phyloP scores from a whole-genome alignment of 2,797 vertebrate species.

The Sarcophilus harrisii region DNA sequence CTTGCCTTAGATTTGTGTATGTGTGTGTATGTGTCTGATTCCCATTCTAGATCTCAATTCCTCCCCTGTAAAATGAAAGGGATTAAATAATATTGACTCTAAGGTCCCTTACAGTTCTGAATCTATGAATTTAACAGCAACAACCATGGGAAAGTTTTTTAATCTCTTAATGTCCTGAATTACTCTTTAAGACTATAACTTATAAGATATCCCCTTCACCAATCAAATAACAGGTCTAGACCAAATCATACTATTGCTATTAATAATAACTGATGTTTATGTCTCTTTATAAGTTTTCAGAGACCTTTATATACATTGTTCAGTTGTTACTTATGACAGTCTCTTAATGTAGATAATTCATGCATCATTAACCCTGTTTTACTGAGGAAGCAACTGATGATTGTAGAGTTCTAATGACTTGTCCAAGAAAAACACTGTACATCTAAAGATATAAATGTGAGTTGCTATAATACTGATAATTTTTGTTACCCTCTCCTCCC shows the following conservation, averaged over 20 bases:
- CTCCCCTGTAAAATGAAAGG: neutral
- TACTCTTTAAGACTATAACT: neutral
- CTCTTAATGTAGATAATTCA: neutral
- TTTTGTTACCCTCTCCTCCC: neutral
- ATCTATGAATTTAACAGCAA: neutral
- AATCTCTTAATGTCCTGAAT: neutral
- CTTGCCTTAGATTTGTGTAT: neutral
- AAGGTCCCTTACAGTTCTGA: neutral
- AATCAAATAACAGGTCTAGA: neutral
- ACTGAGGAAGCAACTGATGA: neutral
- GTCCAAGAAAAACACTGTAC: neutral
- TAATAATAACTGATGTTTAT: neutral
- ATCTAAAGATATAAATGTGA: neutral
- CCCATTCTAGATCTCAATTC: neutral
- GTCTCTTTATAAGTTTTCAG: neutral
- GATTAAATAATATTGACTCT: neutral
- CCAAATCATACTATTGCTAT: neutral
- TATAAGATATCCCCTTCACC: neutral
- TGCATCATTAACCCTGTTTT: neutral
- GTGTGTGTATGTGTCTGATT: neutral
- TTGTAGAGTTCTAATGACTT: neutral
- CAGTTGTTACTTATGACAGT: neutral
- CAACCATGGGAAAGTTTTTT: neutral
- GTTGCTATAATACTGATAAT: neutral
- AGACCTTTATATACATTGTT: neutral